Percentiles rank a stretch among this genome's conserved stretches.
Conservation (phyloP, 2,888 invertebrate species). For the Thecophora atra region DNA sequence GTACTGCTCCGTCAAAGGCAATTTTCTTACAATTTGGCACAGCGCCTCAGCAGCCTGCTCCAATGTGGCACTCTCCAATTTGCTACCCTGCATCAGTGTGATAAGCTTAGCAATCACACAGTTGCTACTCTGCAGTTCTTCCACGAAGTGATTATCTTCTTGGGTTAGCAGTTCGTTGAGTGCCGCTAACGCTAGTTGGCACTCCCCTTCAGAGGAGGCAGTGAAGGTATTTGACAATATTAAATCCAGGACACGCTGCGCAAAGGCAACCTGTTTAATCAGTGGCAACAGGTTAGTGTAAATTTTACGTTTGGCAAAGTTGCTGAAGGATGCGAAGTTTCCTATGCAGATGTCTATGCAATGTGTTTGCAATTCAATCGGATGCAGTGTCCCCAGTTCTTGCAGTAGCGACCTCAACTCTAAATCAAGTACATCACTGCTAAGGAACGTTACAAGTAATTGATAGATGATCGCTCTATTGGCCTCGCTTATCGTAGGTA, state of each 20-base stretch:
- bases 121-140: slow-evolving; percentile 65
- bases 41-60: slow-evolving; percentile 65
- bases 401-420: slow-evolving; percentile 52
- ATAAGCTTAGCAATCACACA: slow-evolving; percentile 66
- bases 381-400: slow-evolving; percentile 56
- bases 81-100: slow-evolving; percentile 50
- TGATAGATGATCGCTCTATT: slow-evolving; percentile 59
- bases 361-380: slow-evolving; percentile 58
- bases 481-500: slow-evolving; percentile 52
- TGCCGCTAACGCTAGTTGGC: slow-evolving; percentile 57
- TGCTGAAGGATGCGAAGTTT: slow-evolving; percentile 53
- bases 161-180: slow-evolving; percentile 52
- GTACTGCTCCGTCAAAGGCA: slow-evolving; percentile 66
- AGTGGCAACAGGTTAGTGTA: slow-evolving; percentile 55
- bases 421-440: slow-evolving; percentile 53
- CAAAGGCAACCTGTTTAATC: slow-evolving; percentile 58
- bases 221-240: slow-evolving; percentile 54
- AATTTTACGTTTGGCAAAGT: slow-evolving; percentile 58
- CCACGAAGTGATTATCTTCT: slow-evolving; percentile 58
- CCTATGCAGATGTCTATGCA: slow-evolving; percentile 56
- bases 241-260: slow-evolving; percentile 55
- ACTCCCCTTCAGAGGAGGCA: slow-evolving; percentile 46
- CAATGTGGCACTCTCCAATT: slow-evolving; percentile 47
- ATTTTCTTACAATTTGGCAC: slow-evolving; percentile 65
- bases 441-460: slow-evolving; percentile 53